phyloP scores from a whole-genome alignment of 2,797 vertebrate genomes.

The Xenentodon cancila region DNA sequence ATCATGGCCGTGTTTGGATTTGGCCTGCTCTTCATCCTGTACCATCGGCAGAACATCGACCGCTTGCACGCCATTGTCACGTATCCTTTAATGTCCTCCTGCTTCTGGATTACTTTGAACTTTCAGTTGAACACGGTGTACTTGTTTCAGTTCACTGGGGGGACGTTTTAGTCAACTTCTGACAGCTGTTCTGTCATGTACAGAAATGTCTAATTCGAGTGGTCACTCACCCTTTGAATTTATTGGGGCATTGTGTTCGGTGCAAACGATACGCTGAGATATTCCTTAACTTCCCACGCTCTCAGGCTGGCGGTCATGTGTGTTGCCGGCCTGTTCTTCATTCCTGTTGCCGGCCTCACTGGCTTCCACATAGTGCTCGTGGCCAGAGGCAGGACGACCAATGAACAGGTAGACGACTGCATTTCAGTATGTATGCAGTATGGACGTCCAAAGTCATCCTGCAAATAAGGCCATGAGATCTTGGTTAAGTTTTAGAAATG shows the following conservation, averaged over 20 bases:
- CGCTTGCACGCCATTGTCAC: slow-evolving; percentile 91
- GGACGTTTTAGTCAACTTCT: too few species aligned
- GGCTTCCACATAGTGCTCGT: slow-evolving; percentile 97
- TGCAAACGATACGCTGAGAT: too few species aligned
- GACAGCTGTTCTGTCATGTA: too few species aligned
- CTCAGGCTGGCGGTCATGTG: slow-evolving; percentile 96
- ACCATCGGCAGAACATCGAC: slow-evolving; percentile 90
- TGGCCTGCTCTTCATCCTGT: slow-evolving; percentile 93
- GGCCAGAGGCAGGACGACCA: slow-evolving; percentile 95
- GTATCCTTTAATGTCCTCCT: slow-evolving; percentile 87
- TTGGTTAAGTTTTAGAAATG: too few species aligned
- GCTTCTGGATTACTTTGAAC: background rate
- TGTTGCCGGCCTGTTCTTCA: slow-evolving; percentile 95
- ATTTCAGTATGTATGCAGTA: too few species aligned
- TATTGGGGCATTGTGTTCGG: too few species aligned
- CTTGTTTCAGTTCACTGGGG: too few species aligned
- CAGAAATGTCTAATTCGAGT: too few species aligned
- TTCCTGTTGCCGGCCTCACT: slow-evolving; percentile 95
- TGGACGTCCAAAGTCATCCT: too few species aligned
- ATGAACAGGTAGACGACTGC: slow-evolving; percentile 88
- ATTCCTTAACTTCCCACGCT: background rate
- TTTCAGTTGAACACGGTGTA: too few species aligned
- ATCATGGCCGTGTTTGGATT: slow-evolving; percentile 97
- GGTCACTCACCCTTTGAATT: too few species aligned
- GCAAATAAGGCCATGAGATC: too few species aligned